Evolutionary conservation across 2,888 invertebrate species (phyloP).

Genomic region (Alsophila aescularia): DNA sequence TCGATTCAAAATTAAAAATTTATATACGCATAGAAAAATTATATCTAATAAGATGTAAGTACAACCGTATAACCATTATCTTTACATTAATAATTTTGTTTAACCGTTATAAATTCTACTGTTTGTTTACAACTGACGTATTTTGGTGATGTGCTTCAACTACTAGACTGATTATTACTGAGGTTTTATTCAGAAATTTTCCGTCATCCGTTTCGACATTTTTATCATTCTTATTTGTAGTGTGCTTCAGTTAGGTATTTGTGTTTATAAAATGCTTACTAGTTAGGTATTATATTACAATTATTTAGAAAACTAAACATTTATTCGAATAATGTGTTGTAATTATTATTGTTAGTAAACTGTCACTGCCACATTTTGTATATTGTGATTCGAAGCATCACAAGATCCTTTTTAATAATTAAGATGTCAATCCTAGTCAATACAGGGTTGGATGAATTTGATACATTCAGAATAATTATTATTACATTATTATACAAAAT

Average conservation of each 20-base stretch:
- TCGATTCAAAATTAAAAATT: no score
- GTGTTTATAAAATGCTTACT: neutral
- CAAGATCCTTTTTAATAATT: constrained; percentile 45
- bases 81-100: no score
- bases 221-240: neutral
- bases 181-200: neutral
- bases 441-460: constrained; percentile 73
- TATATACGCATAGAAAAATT: no score
- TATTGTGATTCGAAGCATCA: constrained; percentile 53
- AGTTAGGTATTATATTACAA: neutral
- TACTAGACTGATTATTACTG: neutral
- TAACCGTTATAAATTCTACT: no score
- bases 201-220: neutral
- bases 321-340: constrained; percentile 33
- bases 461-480: constrained; percentile 1
- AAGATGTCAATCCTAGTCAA: constrained; percentile 82
- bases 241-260: neutral
- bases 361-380: constrained; percentile 75
- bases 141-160: neutral
- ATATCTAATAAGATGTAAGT: no score
- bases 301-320: constrained; percentile 35
- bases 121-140: neutral
- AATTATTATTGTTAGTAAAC: constrained; percentile 49
- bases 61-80: no score
- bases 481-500: neutral